Evolutionary conservation across 23 tunicate genomes (phyloP).

Genomic region (Phallusia fumigata): DNA sequence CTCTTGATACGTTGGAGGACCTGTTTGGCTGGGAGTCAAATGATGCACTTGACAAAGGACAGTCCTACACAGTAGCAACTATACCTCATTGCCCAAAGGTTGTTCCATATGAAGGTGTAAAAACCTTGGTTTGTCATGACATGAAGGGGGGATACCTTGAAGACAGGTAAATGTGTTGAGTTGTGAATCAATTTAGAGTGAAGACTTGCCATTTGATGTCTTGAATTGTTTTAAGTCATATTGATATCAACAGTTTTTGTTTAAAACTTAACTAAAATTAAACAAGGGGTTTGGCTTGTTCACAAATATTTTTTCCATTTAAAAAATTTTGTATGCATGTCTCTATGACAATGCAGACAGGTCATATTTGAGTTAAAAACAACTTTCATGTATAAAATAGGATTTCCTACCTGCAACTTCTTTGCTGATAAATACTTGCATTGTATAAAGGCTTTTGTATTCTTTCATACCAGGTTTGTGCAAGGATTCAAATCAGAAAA

Average conservation of each 20-base stretch:
- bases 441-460: neutral
- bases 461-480: slow-evolving; percentile 53
- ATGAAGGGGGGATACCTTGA: slow-evolving; percentile 75
- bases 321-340: too few species aligned
- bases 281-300: too few species aligned
- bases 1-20: slow-evolving; percentile 62
- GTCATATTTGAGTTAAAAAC: too few species aligned
- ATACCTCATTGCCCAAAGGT: slow-evolving; percentile 55
- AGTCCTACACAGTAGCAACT: slow-evolving; percentile 49
- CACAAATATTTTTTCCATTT: too few species aligned
- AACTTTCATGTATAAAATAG: neutral
- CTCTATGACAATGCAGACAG: too few species aligned
- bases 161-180: slow-evolving; percentile 82
- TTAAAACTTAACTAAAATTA: too few species aligned
- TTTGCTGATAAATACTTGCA: neutral
- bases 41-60: slow-evolving; percentile 64
- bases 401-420: neutral
- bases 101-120: slow-evolving; percentile 16
- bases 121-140: slow-evolving; percentile 78
- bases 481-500: slow-evolving; percentile 31
- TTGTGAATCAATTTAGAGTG: too few species aligned
- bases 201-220: too few species aligned
- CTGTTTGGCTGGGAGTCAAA: slow-evolving; percentile 60
- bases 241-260: too few species aligned
- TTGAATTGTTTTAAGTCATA: too few species aligned